Percentiles rank a stretch among this genome's conserved stretches.
phyloP scores from a whole-genome alignment of 2,113 vertebrate genomes.

The Protomyctophum bolini region DNA sequence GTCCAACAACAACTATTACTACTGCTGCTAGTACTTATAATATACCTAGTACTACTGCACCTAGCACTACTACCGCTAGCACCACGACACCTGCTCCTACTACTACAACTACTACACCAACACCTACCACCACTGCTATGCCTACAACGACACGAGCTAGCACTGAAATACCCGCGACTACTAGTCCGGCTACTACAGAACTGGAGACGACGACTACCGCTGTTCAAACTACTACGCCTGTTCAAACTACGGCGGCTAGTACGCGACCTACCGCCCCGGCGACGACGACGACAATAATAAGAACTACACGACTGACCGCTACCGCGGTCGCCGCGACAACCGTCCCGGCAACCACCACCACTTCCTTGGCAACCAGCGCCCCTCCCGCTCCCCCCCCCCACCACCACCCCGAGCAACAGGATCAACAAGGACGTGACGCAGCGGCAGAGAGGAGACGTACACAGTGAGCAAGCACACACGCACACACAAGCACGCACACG shows the following conservation, averaged over 20 bases:
- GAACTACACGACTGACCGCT: neutral
- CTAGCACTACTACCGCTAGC: neutral
- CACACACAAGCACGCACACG: constrained; percentile 15
- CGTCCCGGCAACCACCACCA: neutral
- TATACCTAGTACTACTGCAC: neutral
- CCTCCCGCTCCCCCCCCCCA: neutral
- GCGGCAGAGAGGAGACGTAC: constrained; percentile 90
- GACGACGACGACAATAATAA: neutral
- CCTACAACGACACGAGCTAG: neutral
- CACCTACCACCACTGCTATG: neutral
- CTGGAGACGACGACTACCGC: neutral
- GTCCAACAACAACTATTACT: neutral
- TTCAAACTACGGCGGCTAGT: neutral
- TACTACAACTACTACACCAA: constrained; percentile 6
- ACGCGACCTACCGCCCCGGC: neutral
- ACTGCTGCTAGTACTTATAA: neutral
- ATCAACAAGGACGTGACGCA: constrained; percentile 82
- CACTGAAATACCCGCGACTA: neutral
- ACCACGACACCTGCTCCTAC: neutral
- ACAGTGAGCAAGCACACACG: constrained; percentile 77
- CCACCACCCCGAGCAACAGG: constrained; percentile 81
- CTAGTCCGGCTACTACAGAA: constrained; percentile 7
- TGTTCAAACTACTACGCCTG: neutral
- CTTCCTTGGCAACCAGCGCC: constrained; percentile 9
- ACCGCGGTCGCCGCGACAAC: constrained; percentile 1